These are phyloP conservation scores for Cyprinus carpio DNA, from an alignment of 2,113 vertebrate genomes.

Conservation along the genomic window DNA sequence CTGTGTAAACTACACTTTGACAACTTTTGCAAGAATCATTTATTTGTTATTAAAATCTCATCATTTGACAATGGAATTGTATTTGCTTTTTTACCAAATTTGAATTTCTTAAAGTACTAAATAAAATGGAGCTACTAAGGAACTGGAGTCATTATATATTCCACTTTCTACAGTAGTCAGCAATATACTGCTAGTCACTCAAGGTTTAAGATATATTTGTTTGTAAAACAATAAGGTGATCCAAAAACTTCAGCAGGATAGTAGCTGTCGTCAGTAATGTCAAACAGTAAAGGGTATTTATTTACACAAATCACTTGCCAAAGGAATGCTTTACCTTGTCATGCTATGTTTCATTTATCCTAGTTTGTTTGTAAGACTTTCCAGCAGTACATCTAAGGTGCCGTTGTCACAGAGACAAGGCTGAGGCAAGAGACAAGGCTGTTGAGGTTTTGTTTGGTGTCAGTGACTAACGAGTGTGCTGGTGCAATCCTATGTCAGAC, in stretches of 20 bases:
- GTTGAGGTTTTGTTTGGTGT: constrained; percentile 36
- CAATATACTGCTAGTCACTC: background rate
- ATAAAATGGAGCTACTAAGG: background rate
- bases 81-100: background rate
- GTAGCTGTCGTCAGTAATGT: no score
- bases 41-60: background rate
- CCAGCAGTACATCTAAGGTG: constrained; percentile 34
- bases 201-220: background rate
- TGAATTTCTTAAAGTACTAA: background rate
- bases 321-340: background rate
- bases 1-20: no score
- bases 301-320: constrained; percentile 27
- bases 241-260: no score
- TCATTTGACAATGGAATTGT: background rate
- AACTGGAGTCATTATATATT: background rate
- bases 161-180: background rate
- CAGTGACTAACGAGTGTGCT: constrained; percentile 46
- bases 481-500: constrained; percentile 47
- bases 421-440: constrained; percentile 13
- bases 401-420: constrained; percentile 24
- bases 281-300: background rate
- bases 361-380: constrained; percentile 45
- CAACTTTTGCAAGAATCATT: no score
- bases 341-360: constrained; percentile 22
- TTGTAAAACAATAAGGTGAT: no score